These are phyloP conservation scores for Acleris literana DNA, from an alignment of 2,888 invertebrate genomes.

Conservation along the genomic window DNA sequence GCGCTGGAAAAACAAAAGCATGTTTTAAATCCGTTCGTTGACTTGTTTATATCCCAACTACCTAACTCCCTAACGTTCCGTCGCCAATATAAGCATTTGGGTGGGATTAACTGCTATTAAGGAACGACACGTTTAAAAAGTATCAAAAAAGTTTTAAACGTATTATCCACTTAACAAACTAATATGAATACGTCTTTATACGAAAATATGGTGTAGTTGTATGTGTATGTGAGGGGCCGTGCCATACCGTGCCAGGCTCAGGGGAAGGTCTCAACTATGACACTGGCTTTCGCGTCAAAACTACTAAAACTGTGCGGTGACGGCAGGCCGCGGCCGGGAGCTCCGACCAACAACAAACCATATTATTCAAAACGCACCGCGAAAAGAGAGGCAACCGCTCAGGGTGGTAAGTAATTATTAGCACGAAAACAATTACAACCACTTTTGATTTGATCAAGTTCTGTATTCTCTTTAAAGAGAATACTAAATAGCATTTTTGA, in stretches of 20 bases:
- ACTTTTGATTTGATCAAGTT: no score
- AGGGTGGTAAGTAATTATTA: slow-evolving; percentile 24
- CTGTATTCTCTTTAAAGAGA: no score
- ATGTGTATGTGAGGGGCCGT: slow-evolving; percentile 74
- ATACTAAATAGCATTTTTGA: not conserved
- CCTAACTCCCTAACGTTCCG: no score
- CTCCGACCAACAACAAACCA: slow-evolving; percentile 1
- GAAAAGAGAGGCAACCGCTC: slow-evolving; percentile 11
- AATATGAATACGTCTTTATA: slow-evolving; percentile 65
- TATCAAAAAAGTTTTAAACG: not conserved
- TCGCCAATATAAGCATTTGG: no score
- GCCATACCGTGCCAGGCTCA: slow-evolving; percentile 78
- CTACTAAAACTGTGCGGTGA: slow-evolving; percentile 68
- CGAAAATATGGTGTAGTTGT: slow-evolving; percentile 47
- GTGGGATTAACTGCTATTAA: no score
- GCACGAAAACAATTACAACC: not conserved
- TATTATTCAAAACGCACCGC: slow-evolving; percentile 28
- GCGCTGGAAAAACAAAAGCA: no score
- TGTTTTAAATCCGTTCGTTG: no score
- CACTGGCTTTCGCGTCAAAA: slow-evolving; percentile 77
- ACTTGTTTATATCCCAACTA: no score
- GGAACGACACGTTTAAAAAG: no score
- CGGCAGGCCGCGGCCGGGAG: slow-evolving; percentile 52
- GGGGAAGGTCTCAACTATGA: slow-evolving; percentile 74
- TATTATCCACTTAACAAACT: slow-evolving; percentile 25